Conservation (phyloP, 2,888 invertebrate genomes). For the Epinotia ramella region DNA sequence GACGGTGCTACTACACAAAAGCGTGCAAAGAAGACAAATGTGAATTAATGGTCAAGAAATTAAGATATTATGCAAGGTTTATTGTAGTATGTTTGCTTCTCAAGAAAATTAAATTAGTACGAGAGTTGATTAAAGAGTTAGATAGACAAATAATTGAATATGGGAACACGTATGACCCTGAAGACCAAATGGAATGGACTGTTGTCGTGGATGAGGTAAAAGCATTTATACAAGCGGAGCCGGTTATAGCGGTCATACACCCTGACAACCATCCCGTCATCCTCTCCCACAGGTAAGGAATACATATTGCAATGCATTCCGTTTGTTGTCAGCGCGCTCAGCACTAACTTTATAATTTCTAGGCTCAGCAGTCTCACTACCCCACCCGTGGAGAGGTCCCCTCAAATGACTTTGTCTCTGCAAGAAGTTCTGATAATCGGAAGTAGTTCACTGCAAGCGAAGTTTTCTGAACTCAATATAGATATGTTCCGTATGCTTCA, state of each 20-base stretch:
- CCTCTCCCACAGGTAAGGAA: constrained; percentile 92
- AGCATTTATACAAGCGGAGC: constrained; percentile 97
- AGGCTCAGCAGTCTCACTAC: constrained; percentile 67
- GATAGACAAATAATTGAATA: constrained; percentile 98
- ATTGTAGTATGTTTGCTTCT: constrained; percentile 97
- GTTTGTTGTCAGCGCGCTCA: not conserved
- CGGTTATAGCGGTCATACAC: constrained; percentile 94
- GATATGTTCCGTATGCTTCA: constrained; percentile 99
- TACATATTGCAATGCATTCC: not conserved
- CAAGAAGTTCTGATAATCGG: constrained; percentile 98
- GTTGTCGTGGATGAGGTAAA: constrained; percentile 97
- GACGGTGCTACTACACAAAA: constrained; percentile 96
- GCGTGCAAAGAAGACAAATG: constrained; percentile 97
- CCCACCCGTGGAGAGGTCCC: constrained; percentile 94
- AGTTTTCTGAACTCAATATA: constrained; percentile 98
- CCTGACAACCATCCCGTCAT: constrained; percentile 94
- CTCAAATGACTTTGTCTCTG: constrained; percentile 93
- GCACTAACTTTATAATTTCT: constrained; percentile 5
- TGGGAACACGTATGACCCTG: constrained; percentile 97
- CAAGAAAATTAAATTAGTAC: constrained; percentile 96
- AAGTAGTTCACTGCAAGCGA: constrained; percentile 96
- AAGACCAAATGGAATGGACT: constrained; percentile 98
- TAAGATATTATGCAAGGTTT: constrained; percentile 97
- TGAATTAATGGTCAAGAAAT: constrained; percentile 98
- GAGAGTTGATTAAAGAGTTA: constrained; percentile 96